Evolutionary conservation across 2,888 invertebrate species (phyloP), one percentile per base, ranked within the genome.

Genomic region (Gerosis bhagava): DNA sequence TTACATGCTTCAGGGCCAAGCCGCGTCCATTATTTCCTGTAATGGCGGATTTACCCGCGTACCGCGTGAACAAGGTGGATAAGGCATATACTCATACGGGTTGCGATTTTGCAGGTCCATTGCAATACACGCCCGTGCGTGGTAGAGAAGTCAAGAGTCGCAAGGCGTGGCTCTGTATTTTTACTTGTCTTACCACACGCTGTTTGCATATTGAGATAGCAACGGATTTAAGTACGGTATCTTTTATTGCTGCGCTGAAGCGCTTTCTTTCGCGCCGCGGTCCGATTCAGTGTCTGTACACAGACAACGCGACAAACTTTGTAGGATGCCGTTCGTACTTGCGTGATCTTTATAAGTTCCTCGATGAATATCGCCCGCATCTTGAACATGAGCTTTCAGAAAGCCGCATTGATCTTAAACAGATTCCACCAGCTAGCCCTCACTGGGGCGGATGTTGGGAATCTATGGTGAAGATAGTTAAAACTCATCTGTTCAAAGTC

Each of bases 401-500:
- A 10, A 49, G 35, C 11, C 29, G 43, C 26, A 49, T 49, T 13
- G 21, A n/a, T 8, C 45, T 47, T 37, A 26, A 37, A 5, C 10
- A 29, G 7, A 50, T 36, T 21, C 34, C 45, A 4, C 45, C 53
- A 1, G n/a, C 6, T 4, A 16, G 44, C 5, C 49, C 49, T 3
- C 50, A 54, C 21, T 45, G 41, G 6, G 48, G 41, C 11, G 53
- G 53, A n/a, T 19, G 21, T n/a, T 34, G 34, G 34, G 53, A 53
- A 25, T 35, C 29, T 11, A 48, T 22, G 10, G 22, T 54, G 6
- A 47, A 40, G 24, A 11, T 11, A 3, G 31, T 54, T 3, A 52
- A 54, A 32, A 37, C 45, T 8, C 52, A 54, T n/a, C 24, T 54
- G 5, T 34, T 16, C 15, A 40, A 26, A 12, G 47, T 50, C 1